Percentiles rank a stretch among this genome's conserved stretches.
phyloP scores from a whole-genome alignment of 2,113 vertebrate genomes.

The Nesoenas mayeri region DNA sequence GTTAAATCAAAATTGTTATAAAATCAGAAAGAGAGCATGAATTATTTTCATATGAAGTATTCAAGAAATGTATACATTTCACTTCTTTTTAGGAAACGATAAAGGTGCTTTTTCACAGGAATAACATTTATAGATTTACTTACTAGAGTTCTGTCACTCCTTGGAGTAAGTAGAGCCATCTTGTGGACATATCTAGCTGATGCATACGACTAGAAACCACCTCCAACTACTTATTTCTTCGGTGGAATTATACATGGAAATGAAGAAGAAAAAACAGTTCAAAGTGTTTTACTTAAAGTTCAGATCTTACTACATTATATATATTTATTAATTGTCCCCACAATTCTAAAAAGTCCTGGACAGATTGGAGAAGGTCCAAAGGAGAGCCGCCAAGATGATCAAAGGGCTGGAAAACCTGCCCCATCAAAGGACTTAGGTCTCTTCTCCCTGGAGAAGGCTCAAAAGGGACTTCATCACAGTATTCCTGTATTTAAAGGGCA shows the following conservation, averaged over 20 bases:
- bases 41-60: neutral
- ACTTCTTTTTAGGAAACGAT: neutral
- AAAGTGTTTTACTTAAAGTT: neutral
- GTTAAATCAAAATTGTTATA: neutral
- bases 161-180: neutral
- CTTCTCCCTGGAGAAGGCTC: accelerated
- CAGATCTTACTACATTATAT: neutral
- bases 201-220: neutral
- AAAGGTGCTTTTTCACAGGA: neutral
- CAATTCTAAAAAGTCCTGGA: neutral
- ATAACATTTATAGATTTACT: neutral
- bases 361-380: neutral
- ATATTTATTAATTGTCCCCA: neutral
- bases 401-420: neutral
- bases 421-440: neutral
- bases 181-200: neutral
- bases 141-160: neutral
- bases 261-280: neutral
- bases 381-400: neutral
- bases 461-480: neutral
- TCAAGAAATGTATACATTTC: neutral
- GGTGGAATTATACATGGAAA: neutral
- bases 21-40: neutral
- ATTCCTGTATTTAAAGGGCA: neutral
- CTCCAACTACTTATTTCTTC: neutral